Conservation (phyloP, 2,113 vertebrate genomes). For the Conger conger region DNA sequence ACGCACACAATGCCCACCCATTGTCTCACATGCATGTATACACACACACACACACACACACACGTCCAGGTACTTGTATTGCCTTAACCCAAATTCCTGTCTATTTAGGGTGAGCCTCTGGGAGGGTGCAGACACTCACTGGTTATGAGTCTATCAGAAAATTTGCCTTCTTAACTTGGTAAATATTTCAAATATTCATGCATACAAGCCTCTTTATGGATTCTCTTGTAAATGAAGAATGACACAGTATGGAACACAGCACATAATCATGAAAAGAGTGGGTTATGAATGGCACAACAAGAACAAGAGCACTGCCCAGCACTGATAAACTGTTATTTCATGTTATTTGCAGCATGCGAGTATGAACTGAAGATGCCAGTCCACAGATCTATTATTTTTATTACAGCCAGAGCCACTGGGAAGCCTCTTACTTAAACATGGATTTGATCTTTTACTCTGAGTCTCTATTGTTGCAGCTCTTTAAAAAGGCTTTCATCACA, state of each 20-base stretch:
- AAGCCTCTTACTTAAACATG: not conserved
- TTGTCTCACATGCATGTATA: too few species aligned
- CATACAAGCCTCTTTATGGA: slow-evolving; percentile 43
- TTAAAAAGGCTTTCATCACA: not conserved
- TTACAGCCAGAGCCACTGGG: not conserved
- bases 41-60: not conserved
- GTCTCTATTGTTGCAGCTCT: not conserved
- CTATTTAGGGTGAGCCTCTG: not conserved
- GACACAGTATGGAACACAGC: not conserved
- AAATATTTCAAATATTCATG: slow-evolving; percentile 63
- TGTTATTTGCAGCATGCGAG: too few species aligned
- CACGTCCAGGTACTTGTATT: too few species aligned
- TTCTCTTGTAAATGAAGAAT: not conserved
- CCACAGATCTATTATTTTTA: not conserved
- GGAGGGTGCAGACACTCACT: slow-evolving; percentile 17
- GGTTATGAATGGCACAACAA: not conserved
- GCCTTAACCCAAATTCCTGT: not conserved
- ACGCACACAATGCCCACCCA: too few species aligned
- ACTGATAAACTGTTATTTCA: not conserved
- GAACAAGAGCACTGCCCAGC: not conserved
- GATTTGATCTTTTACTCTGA: not conserved
- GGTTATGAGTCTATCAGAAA: too few species aligned
- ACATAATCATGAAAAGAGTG: not conserved
- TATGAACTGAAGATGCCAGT: not conserved
- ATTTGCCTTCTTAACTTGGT: slow-evolving; percentile 43